Evolutionary conservation across 2,888 invertebrate genomes (phyloP).

Genomic region (Leptura quadrifasciata): DNA sequence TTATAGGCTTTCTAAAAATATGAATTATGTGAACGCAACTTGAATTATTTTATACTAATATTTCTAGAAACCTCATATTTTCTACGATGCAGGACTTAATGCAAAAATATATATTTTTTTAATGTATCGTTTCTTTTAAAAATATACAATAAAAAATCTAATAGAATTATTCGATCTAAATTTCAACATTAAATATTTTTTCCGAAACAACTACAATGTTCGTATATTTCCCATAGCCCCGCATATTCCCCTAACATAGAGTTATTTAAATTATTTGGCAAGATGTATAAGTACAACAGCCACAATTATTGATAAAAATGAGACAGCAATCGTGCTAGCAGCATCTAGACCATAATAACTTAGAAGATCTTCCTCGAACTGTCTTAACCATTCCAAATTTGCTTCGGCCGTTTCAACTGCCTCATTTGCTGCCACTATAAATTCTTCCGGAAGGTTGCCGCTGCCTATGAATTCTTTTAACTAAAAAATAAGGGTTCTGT

Average conservation of each 20-base stretch:
- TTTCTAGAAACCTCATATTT: no score
- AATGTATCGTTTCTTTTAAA: no score
- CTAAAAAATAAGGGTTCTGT: conserved; percentile 40
- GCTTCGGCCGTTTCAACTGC: conserved; percentile 44
- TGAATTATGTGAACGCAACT: no score
- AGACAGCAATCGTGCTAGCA: background rate
- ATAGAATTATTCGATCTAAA: no score
- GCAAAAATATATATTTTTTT: no score
- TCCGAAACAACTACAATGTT: no score
- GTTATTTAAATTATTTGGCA: conserved; percentile 9
- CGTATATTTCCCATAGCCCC: background rate
- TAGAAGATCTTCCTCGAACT: conserved; percentile 41
- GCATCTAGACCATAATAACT: conserved; percentile 38
- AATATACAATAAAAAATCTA: no score
- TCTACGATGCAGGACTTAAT: no score
- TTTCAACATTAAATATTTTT: no score
- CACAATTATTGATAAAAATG: background rate
- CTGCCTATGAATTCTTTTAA: conserved; percentile 45
- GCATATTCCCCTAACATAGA: background rate
- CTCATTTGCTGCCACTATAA: conserved; percentile 28
- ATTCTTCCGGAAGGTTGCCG: conserved; percentile 26
- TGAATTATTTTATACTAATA: no score
- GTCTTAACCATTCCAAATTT: conserved; percentile 47
- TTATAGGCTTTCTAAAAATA: no score
- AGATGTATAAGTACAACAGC: conserved; percentile 2